Conservation (phyloP, 1,140 invertebrate species). For the Pseudachorutes palmiensis region DNA sequence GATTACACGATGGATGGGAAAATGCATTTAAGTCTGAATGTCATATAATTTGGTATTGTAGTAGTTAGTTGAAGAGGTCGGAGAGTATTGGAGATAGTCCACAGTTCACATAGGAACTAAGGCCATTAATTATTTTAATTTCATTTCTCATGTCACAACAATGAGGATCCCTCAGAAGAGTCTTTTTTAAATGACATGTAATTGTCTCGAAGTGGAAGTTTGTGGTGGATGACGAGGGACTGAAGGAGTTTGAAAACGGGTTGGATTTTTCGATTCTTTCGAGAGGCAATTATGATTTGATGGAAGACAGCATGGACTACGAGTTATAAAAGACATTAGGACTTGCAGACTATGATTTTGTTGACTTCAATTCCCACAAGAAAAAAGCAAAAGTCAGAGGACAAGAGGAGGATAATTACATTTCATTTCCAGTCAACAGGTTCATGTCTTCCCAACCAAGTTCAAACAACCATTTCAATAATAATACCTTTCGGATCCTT, state of each 20-base stretch:
- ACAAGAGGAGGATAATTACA: background rate
- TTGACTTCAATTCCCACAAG: background rate
- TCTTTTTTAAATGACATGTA: conserved; percentile 12
- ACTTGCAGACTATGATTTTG: background rate
- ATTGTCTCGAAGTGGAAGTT: background rate
- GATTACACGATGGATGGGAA: too few relatives aligned
- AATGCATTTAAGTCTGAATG: too few relatives aligned
- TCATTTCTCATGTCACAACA: conserved; percentile 11
- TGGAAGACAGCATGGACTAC: background rate
- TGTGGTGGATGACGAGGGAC: background rate
- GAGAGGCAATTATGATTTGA: conserved; percentile 3
- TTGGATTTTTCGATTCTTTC: background rate
- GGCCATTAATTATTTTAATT: conserved; percentile 10
- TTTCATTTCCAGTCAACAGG: conserved; percentile 11
- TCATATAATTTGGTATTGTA: too few relatives aligned
- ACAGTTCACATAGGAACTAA: background rate
- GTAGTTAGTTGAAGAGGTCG: too few relatives aligned
- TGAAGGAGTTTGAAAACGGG: background rate
- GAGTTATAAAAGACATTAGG: background rate
- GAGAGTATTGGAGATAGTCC: too few relatives aligned
- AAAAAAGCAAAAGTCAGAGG: background rate
- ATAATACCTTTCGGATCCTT: conserved; percentile 7
- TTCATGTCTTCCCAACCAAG: background rate
- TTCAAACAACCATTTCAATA: conserved; percentile 9
- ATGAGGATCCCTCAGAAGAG: background rate